Conservation (phyloP, 2,888 invertebrate genomes). For the Spicauda simplicius region DNA sequence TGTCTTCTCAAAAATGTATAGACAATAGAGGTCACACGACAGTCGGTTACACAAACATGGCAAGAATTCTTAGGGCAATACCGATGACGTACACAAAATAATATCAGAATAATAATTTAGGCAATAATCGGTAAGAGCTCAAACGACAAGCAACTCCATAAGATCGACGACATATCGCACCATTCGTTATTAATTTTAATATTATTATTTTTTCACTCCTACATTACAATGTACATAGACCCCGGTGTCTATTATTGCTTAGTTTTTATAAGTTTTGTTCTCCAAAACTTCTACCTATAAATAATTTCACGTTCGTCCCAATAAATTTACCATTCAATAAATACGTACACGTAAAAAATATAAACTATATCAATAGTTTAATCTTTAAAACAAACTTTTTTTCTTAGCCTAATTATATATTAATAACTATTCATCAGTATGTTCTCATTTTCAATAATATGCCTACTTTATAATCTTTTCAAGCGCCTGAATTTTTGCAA, state of each 20-base stretch:
- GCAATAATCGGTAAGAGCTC: slow-evolving; percentile 69
- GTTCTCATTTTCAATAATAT: slow-evolving; percentile 81
- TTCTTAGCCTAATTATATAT: slow-evolving; percentile 82
- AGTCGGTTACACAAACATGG: slow-evolving; percentile 55
- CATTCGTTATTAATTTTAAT: slow-evolving; percentile 72
- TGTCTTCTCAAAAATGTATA: slow-evolving; percentile 70
- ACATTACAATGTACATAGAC: slow-evolving; percentile 83
- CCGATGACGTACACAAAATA: slow-evolving; percentile 70
- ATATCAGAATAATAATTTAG: slow-evolving; percentile 69
- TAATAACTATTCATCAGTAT: slow-evolving; percentile 84
- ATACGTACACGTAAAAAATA: slow-evolving; percentile 85
- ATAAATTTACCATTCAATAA: slow-evolving; percentile 85
- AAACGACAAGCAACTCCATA: slow-evolving; percentile 71
- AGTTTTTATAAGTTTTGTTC: slow-evolving; percentile 82
- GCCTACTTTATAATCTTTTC: slow-evolving; percentile 84
- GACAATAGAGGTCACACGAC: slow-evolving; percentile 48
- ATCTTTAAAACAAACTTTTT: slow-evolving; percentile 84
- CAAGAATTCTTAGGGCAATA: slow-evolving; percentile 70
- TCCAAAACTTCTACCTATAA: slow-evolving; percentile 82
- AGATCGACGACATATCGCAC: slow-evolving; percentile 80
- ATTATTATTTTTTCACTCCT: slow-evolving; percentile 64
- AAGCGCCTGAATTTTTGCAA: slow-evolving; percentile 80
- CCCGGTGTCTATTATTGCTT: slow-evolving; percentile 81
- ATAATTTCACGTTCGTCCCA: slow-evolving; percentile 83
- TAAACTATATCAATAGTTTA: slow-evolving; percentile 85